A percentile compares a stretch with the other conserved stretches of the same genome.
These are phyloP conservation scores for Pseudochaenichthys georgianus DNA, from an alignment of 2,797 vertebrate genomes.

Conservation along the genomic window DNA sequence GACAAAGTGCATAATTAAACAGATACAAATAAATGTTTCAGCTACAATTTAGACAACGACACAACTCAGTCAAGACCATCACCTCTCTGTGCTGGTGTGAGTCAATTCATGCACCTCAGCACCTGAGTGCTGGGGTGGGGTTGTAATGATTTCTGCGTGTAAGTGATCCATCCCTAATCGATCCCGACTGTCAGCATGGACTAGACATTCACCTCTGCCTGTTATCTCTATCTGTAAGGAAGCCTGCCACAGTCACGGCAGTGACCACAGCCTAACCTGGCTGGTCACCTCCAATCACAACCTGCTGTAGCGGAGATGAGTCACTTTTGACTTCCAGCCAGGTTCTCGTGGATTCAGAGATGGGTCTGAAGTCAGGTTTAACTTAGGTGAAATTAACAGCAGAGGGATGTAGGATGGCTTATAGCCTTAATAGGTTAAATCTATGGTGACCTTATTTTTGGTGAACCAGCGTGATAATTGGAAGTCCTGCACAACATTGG, in stretches of 20 bases:
- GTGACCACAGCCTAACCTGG: conserved; percentile 83
- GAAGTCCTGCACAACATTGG: conserved; percentile 79
- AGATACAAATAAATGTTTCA: conserved; percentile 7
- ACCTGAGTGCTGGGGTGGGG: conserved; percentile 79
- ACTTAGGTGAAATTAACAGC: conserved; percentile 68
- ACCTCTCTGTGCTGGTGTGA: conserved; percentile 57
- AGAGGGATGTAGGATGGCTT: conserved; percentile 67
- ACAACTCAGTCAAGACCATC: conserved; percentile 54
- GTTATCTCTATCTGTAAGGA: conserved; percentile 82
- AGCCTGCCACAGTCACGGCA: conserved; percentile 79
- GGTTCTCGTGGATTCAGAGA: conserved; percentile 23
- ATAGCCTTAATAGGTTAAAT: conserved; percentile 81
- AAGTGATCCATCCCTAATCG: conserved; percentile 86
- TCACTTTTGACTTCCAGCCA: conserved; percentile 44
- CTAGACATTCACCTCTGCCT: conserved; percentile 86
- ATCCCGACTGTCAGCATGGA: conserved; percentile 87
- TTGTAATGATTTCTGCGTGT: conserved; percentile 82
- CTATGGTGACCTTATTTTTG: conserved; percentile 80
- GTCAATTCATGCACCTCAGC: conserved; percentile 62
- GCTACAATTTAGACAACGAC: conserved; percentile 30
- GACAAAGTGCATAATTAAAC: background rate
- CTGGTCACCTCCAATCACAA: conserved; percentile 84
- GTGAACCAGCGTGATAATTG: conserved; percentile 78
- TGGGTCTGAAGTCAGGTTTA: conserved; percentile 50
- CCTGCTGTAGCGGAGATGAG: conserved; percentile 50